Percentiles rank a stretch among this genome's conserved stretches.
Evolutionary conservation across 2,797 vertebrate genomes (phyloP).

Genomic region (Chelidonichthys spinosus): DNA sequence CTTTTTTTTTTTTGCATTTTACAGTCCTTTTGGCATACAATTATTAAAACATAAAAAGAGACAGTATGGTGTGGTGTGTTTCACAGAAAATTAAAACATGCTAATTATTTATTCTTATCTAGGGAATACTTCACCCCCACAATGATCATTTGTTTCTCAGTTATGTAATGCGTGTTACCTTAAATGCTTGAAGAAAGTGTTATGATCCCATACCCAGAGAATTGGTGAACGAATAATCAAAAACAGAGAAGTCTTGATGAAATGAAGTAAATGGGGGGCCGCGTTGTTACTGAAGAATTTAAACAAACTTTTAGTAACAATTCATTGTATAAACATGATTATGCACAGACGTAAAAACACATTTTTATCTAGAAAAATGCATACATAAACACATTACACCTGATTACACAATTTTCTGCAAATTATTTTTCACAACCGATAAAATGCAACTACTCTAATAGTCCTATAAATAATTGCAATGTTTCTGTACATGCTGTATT

Average conservation of each 20-base stretch:
- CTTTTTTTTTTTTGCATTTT: constrained; percentile 30
- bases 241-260: no score
- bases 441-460: background rate
- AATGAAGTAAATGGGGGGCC: no score
- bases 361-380: no score
- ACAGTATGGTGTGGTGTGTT: background rate
- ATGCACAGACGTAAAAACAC: no score
- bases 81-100: constrained; percentile 6
- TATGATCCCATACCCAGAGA: no score
- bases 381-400: background rate
- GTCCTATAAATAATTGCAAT: background rate
- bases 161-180: background rate
- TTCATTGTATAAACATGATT: background rate
- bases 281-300: background rate
- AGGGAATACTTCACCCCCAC: background rate
- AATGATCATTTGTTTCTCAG: no score
- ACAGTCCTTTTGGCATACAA: constrained; percentile 13
- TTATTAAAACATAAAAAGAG: background rate
- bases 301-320: background rate
- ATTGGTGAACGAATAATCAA: no score
- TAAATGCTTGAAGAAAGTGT: no score
- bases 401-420: no score
- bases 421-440: background rate
- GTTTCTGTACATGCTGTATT: background rate
- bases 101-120: background rate